A percentile compares a stretch with the other conserved stretches of the same genome.
Conservation (phyloP, 2,888 invertebrate genomes). For the Lepidocyrtoides sp. region DNA sequence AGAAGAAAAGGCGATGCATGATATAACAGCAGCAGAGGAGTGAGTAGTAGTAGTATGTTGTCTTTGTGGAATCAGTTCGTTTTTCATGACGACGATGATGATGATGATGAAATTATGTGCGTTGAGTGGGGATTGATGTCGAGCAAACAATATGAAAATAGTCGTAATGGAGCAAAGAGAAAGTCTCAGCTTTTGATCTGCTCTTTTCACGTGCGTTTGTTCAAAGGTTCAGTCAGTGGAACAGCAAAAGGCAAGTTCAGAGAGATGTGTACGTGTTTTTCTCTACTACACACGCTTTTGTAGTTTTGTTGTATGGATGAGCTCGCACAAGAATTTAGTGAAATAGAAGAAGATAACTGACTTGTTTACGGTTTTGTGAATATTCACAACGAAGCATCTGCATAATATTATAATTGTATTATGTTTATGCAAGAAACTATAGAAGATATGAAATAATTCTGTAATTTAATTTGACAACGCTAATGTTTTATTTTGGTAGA, state of each 20-base stretch:
- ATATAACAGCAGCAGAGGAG: background rate
- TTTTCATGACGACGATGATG: too few species aligned
- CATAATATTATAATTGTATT: too few species aligned
- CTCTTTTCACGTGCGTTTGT: background rate
- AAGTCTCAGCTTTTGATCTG: constrained; percentile 67
- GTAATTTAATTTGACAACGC: too few species aligned
- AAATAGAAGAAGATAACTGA: constrained; percentile 60
- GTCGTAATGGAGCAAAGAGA: constrained; percentile 76
- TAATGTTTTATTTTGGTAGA: too few species aligned
- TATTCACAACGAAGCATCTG: constrained; percentile 12
- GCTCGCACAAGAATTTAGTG: constrained; percentile 38
- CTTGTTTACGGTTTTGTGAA: constrained; percentile 70
- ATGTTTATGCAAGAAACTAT: too few species aligned
- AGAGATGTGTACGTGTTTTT: background rate
- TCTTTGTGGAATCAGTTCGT: constrained; percentile 7
- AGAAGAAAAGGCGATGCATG: background rate
- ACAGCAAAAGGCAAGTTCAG: background rate
- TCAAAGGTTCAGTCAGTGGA: constrained; percentile 24
- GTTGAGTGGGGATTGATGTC: constrained; percentile 17
- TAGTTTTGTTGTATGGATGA: constrained; percentile 3
- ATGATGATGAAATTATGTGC: constrained; percentile 13
- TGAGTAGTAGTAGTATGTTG: background rate
- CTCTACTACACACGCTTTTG: too few species aligned
- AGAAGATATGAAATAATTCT: too few species aligned
- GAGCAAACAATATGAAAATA: constrained; percentile 37